Evolutionary conservation across 2,113 vertebrate species (phyloP).

Genomic region (Entelurus aequoreus): DNA sequence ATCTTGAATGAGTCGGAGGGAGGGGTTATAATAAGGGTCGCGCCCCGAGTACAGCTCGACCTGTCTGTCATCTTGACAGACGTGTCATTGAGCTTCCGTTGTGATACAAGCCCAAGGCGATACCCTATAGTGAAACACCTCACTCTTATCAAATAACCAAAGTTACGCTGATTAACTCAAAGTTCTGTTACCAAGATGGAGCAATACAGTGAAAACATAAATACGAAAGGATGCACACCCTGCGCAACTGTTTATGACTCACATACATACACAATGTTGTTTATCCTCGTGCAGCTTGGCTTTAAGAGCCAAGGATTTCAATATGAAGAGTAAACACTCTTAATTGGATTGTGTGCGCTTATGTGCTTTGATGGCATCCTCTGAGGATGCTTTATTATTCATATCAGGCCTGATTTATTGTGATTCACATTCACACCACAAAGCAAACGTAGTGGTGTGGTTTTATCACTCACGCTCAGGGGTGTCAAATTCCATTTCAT

Average conservation of each 20-base stretch:
- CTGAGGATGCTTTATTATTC: conserved; percentile 61
- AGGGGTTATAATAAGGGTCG: too few species aligned
- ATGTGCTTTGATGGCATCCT: conserved; percentile 68
- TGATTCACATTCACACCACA: conserved; percentile 56
- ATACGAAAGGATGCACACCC: neutral
- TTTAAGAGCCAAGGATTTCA: conserved; percentile 58
- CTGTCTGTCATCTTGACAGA: too few species aligned
- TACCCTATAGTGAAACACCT: too few species aligned
- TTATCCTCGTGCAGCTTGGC: conserved; percentile 60
- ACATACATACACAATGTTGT: conserved; percentile 26
- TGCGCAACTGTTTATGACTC: neutral
- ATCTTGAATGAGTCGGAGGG: too few species aligned
- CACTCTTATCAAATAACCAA: too few species aligned
- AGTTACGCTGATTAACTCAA: too few species aligned
- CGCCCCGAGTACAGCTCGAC: too few species aligned
- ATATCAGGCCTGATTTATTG: conserved; percentile 68
- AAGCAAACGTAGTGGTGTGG: conserved; percentile 36
- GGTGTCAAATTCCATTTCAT: too few species aligned
- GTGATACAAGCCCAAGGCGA: too few species aligned
- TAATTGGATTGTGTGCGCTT: conserved; percentile 69
- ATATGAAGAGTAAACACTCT: conserved; percentile 65
- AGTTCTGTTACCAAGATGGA: too few species aligned
- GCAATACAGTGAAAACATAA: neutral
- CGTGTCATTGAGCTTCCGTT: too few species aligned
- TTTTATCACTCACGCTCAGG: conserved; percentile 17